These are phyloP conservation scores for Agrotis segetum DNA, from an alignment of 2,888 invertebrate species.

Conservation along the genomic window DNA sequence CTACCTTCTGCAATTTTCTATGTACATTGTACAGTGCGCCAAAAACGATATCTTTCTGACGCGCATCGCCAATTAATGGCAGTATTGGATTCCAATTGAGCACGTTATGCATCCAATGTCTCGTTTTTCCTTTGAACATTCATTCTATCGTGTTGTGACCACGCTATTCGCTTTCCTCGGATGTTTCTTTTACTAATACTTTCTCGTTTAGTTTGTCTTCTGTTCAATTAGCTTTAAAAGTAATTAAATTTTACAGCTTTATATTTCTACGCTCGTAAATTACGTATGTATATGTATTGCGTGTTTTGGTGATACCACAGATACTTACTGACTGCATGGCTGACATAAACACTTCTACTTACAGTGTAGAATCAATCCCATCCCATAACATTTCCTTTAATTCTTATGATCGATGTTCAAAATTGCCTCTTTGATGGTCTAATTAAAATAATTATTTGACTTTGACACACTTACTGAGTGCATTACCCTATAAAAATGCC, in stretches of 20 bases:
- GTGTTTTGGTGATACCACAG: no score
- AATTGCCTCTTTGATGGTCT: no score
- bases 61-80: slow-evolving; percentile 51
- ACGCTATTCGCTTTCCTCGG: slow-evolving; percentile 18
- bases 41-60: slow-evolving; percentile 48
- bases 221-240: neutral
- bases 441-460: no score
- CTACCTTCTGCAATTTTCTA: neutral
- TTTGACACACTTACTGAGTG: no score
- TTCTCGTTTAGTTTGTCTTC: slow-evolving; percentile 13
- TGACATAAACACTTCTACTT: no score
- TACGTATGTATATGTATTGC: no score
- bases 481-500: no score
- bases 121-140: slow-evolving; percentile 51
- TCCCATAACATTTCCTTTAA: no score
- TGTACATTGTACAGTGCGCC: neutral
- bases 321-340: no score
- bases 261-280: neutral
- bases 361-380: no score
- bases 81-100: slow-evolving; percentile 56
- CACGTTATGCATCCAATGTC: slow-evolving; percentile 41
- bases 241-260: neutral
- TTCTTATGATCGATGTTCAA: no score
- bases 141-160: slow-evolving; percentile 16
- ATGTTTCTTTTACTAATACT: slow-evolving; percentile 18